A percentile compares a stretch with the other conserved stretches of the same genome.
Evolutionary conservation across 2,113 vertebrate species (phyloP).

Genomic region (Rhineura floridana): DNA sequence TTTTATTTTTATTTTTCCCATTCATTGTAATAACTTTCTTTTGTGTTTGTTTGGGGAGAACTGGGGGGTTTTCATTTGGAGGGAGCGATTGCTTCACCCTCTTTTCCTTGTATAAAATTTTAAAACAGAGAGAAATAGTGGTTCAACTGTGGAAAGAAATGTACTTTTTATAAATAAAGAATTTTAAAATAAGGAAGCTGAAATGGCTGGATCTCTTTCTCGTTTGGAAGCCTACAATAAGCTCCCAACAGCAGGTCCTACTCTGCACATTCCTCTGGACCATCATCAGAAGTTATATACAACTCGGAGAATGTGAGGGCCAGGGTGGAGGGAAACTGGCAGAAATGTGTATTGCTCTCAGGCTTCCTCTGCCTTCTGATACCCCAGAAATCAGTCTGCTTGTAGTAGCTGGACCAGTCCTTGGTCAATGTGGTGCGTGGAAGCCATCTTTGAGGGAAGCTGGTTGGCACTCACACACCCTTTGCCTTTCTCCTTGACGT

Average conservation of each 20-base stretch:
- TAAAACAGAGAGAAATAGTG: slow-evolving; percentile 61
- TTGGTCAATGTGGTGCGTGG: background rate
- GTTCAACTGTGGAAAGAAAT: slow-evolving; percentile 79
- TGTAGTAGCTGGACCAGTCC: background rate
- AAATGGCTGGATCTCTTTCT: background rate
- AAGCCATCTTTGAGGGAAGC: background rate
- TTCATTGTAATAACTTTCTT: slow-evolving; percentile 63
- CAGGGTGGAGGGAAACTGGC: background rate
- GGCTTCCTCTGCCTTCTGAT: background rate
- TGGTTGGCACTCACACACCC: background rate
- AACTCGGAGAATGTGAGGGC: background rate
- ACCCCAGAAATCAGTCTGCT: no score
- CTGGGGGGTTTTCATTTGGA: slow-evolving; percentile 69
- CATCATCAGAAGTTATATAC: accelerated
- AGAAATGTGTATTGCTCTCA: no score
- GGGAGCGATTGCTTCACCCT: slow-evolving; percentile 69
- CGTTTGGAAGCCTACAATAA: background rate
- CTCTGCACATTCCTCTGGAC: background rate
- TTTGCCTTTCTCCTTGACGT: background rate
- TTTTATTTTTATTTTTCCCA: slow-evolving; percentile 27
- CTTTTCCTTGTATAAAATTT: slow-evolving; percentile 80
- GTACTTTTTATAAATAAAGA: slow-evolving; percentile 87
- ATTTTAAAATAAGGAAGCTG: slow-evolving; percentile 74
- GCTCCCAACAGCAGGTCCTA: background rate
- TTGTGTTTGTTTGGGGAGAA: slow-evolving; percentile 52